Conservation (phyloP, 2,113 vertebrate species). For the Nerophis lumbriciformis region DNA sequence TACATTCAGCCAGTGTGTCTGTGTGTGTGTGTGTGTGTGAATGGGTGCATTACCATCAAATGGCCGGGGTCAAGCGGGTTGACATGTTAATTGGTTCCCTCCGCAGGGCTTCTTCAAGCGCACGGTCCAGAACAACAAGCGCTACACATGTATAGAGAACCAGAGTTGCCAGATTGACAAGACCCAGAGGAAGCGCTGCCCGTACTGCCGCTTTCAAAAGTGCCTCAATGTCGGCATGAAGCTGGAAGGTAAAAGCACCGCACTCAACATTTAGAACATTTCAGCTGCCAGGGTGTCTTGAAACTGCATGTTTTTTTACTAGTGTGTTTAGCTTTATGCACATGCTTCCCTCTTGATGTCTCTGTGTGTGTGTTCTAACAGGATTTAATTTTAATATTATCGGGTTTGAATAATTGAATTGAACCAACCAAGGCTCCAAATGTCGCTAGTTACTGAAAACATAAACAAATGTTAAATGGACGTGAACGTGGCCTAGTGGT, state of each 20-base stretch:
- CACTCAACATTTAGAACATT: slow-evolving; percentile 7
- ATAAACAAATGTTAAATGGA: no score
- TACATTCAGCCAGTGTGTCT: slow-evolving; percentile 1
- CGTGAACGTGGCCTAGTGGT: no score
- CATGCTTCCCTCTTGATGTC: not conserved
- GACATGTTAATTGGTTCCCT: slow-evolving; percentile 77
- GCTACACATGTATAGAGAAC: slow-evolving; percentile 99
- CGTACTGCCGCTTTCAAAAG: slow-evolving; percentile 98
- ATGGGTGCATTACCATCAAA: slow-evolving; percentile 64
- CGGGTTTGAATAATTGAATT: no score
- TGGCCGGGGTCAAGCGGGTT: slow-evolving; percentile 65
- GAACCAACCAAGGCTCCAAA: no score
- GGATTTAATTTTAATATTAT: no score
- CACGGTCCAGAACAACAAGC: slow-evolving; percentile 99
- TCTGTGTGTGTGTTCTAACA: not conserved
- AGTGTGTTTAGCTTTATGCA: slow-evolving; percentile 1
- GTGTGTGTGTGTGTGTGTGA: slow-evolving; percentile 53
- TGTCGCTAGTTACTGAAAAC: no score
- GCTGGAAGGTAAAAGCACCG: slow-evolving; percentile 85
- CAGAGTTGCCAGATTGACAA: slow-evolving; percentile 99
- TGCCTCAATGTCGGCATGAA: slow-evolving; percentile 99
- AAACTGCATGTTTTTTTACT: not conserved
- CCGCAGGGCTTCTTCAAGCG: slow-evolving; percentile 98
- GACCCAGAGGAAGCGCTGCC: slow-evolving; percentile 96
- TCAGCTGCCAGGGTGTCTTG: slow-evolving; percentile 5